Base-by-base conservation (phyloP, 2,888 invertebrate species). In the Calliphora vomitoria region DNA sequence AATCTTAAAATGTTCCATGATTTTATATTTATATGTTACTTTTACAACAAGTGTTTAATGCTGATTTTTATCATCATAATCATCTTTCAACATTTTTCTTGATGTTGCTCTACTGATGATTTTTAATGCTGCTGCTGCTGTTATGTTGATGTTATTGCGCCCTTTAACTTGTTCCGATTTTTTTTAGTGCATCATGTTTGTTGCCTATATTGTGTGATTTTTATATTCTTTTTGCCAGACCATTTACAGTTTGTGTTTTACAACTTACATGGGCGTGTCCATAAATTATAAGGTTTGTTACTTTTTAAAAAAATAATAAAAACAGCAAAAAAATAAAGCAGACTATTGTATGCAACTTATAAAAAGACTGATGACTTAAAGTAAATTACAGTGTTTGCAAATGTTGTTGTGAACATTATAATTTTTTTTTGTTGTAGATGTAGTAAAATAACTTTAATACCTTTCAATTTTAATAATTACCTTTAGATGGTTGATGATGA, bases 311-410 rank as follows among this genome's bases (percentile, higher is more conserved):
- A 76, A 53, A 76, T 69, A 75, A 75, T 72, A 81, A 81, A 72
- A 78, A 38, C 58, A 69, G 50, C n/a, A 69, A 31, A 25, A 41
- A 35, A 18, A 41, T 3, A 25, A 25, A 18, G 11, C 47, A 18
- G 58, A 74, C 44, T 44, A 13, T 53, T 82, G 44, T 62, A 71
- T 47, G 53, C 60, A 85, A 25, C 47, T 66, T 72, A 60, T 72
- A 38, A 72, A 80, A 82, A 47, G 50, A 64, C 74, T 69, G 38
- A 69, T 72, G 82, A 66, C 72, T 76, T 84, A 20, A n/a, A 41
- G 82, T 82, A 83, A 88, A 89, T 89, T 89, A 88, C 76, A 88
- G 83, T 82, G 87, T 85, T 84, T 80, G 89, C 86, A 87, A 88
- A 88, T 89, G 47, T 84, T 89, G 71, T 68, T 88, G 88, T 86